Evolutionary conservation across 2,113 vertebrate species (phyloP).

Genomic region (Nothoprocta perdicaria): DNA sequence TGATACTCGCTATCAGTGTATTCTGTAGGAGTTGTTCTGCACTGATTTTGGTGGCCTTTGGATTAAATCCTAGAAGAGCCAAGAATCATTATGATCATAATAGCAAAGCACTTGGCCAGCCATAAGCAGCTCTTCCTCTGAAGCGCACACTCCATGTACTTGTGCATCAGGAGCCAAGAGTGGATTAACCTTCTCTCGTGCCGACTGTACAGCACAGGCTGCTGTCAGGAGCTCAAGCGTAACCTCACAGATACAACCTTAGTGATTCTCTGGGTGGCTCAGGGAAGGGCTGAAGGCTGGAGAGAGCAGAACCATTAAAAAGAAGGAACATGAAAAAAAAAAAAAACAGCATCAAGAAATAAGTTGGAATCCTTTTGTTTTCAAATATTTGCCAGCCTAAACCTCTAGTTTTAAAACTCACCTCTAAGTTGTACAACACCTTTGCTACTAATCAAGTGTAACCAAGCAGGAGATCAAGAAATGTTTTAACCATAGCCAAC

Average conservation of each 20-base stretch:
- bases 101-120: not conserved
- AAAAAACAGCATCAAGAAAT: not conserved
- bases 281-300: not conserved
- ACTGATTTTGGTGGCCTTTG: not conserved
- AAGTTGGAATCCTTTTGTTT: not conserved
- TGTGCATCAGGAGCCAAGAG: fast-evolving
- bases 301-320: not conserved
- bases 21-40: not conserved
- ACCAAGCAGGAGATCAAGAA: not conserved
- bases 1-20: not conserved
- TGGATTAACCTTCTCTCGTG: not conserved
- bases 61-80: not conserved
- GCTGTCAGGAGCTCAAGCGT: not conserved
- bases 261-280: not conserved
- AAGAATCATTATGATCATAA: not conserved
- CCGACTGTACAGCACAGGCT: not conserved
- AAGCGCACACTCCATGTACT: not conserved
- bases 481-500: not conserved
- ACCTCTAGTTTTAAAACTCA: not conserved
- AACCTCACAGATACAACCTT: fast-evolving
- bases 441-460: not conserved
- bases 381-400: not conserved
- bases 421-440: not conserved
- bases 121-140: not conserved
- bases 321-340: fast-evolving